Conservation (phyloP, 2,888 invertebrate genomes). For the Ennomos erosarius region DNA sequence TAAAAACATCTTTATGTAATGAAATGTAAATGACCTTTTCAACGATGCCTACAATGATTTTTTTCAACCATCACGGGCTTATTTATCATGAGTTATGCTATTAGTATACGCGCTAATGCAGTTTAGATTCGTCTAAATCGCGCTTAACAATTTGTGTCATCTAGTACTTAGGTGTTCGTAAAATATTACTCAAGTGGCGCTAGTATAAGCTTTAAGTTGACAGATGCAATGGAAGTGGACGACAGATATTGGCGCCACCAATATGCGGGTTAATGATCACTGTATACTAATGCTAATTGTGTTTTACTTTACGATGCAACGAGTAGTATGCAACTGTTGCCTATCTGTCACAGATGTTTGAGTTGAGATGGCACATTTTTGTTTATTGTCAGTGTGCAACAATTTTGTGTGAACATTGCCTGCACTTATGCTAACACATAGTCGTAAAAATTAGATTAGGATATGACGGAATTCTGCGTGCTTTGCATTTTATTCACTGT, state of each 20-base stretch:
- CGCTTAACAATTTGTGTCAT: no score
- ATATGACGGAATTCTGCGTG: background rate
- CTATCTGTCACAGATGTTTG: constrained; percentile 39
- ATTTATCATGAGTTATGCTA: no score
- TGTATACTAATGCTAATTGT: constrained; percentile 44
- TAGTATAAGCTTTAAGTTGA: constrained; percentile 43
- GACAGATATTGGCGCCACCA: constrained; percentile 67
- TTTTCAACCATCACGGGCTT: no score
- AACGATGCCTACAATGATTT: no score
- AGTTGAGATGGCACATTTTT: constrained; percentile 28
- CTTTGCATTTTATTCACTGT: constrained; percentile 1
- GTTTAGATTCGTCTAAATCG: no score
- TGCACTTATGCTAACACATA: constrained; percentile 1
- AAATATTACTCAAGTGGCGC: background rate
- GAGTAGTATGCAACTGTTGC: constrained; percentile 45
- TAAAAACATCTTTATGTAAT: no score
- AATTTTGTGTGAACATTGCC: constrained; percentile 5
- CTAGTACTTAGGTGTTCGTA: no score
- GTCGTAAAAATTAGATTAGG: background rate
- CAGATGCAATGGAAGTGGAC: constrained; percentile 58
- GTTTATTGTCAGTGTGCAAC: constrained; percentile 12
- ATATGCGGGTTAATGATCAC: constrained; percentile 72
- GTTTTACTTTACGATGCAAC: constrained; percentile 40
- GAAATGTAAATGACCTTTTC: no score
- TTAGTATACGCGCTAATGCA: no score